Percentiles rank a stretch among this genome's conserved stretches.
Conservation (phyloP, 2,888 invertebrate genomes). For the Stomorhina lunata region DNA sequence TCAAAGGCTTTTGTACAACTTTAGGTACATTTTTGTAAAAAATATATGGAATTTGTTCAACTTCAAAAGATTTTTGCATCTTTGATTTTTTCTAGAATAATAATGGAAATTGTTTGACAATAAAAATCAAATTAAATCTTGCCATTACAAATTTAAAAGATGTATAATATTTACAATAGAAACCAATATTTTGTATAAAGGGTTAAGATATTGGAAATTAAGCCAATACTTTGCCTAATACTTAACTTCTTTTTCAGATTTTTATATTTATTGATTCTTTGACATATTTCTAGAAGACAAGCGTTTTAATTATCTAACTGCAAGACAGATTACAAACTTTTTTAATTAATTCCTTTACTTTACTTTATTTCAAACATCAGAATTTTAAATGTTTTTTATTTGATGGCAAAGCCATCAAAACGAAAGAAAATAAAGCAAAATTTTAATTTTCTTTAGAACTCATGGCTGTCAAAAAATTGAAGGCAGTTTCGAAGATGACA, state of each 20-base stretch:
- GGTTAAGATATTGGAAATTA: too few relatives aligned
- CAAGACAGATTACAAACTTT: constrained; percentile 75
- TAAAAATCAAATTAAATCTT: background rate
- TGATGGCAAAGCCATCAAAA: constrained; percentile 18
- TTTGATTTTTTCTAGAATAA: background rate
- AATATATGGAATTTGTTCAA: constrained; percentile 18
- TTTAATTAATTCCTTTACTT: constrained; percentile 75
- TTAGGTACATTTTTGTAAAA: constrained; percentile 26
- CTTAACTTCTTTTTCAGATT: too few relatives aligned
- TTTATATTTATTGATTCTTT: background rate
- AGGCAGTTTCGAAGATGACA: background rate
- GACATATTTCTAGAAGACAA: too few relatives aligned
- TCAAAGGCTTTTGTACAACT: constrained; percentile 53
- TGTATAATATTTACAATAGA: background rate
- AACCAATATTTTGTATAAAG: too few relatives aligned
- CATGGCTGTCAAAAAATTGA: constrained; percentile 48
- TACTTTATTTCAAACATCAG: background rate
- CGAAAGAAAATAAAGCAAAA: constrained; percentile 6
- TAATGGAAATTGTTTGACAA: constrained; percentile 1
- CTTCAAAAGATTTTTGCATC: background rate
- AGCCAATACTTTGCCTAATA: too few relatives aligned
- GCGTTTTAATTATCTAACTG: constrained; percentile 13
- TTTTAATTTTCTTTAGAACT: constrained; percentile 25
- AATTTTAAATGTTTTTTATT: constrained; percentile 12
- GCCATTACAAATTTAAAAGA: background rate